A percentile compares a stretch with the other conserved stretches of the same genome.
phyloP scores from a whole-genome alignment of 1,140 invertebrate species.

The Cepaea nemoralis region DNA sequence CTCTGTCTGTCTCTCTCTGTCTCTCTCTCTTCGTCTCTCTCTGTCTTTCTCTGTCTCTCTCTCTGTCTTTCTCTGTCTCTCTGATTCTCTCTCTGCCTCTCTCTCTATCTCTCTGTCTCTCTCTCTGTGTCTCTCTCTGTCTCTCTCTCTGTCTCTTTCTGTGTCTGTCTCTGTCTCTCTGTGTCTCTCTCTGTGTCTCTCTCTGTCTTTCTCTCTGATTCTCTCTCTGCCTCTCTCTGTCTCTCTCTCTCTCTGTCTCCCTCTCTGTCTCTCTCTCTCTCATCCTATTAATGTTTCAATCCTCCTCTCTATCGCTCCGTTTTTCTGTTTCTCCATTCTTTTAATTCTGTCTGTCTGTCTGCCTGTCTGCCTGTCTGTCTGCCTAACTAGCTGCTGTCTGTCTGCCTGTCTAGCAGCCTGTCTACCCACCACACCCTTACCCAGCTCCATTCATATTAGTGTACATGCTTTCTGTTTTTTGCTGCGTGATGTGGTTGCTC shows the following conservation, averaged over 20 bases:
- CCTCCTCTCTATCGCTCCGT: no score
- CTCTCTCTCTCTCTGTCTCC: no score
- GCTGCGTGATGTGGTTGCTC: background rate
- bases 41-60: background rate
- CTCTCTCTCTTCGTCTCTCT: no score
- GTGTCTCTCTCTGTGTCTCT: background rate
- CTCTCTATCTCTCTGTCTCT: no score
- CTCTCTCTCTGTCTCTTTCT: constrained; percentile 5
- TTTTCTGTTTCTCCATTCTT: background rate
- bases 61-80: background rate
- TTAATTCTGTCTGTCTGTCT: no score
- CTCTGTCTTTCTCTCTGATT: background rate
- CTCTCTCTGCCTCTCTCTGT: no score
- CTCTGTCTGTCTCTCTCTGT: background rate
- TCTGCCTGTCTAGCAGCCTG: background rate
- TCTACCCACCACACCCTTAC: background rate
- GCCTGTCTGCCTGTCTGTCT: no score
- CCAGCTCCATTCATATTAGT: background rate
- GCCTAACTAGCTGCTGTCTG: no score
- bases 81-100: no score
- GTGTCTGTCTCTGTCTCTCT: background rate
- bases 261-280: no score
- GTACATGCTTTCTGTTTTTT: background rate
- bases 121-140: background rate
- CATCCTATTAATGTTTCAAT: background rate